phyloP scores from a whole-genome alignment of 2,113 vertebrate genomes.

The Charina bottae region DNA sequence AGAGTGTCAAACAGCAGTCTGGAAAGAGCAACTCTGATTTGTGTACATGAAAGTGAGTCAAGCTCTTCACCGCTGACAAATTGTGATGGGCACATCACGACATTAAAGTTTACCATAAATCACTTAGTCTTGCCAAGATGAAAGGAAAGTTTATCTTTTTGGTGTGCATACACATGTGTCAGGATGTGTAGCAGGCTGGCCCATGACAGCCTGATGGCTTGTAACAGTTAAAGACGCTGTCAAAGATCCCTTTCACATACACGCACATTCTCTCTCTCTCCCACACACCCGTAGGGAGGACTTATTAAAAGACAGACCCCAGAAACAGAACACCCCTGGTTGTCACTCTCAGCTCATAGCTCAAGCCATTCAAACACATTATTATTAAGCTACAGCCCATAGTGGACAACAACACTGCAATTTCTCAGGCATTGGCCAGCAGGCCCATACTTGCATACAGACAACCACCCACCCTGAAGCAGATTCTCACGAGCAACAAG shows the following conservation, averaged over 20 bases:
- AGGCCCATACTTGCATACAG: neutral
- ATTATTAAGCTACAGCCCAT: neutral
- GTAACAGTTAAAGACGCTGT: constrained; percentile 7
- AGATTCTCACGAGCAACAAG: neutral
- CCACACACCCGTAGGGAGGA: neutral
- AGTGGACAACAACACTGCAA: neutral
- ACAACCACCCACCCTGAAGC: no score
- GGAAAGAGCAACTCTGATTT: constrained; percentile 63
- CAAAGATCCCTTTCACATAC: neutral
- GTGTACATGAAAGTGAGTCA: constrained; percentile 75
- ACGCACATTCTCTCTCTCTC: neutral
- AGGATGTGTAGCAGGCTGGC: constrained; percentile 15
- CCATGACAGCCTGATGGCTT: constrained; percentile 35
- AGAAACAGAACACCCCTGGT: neutral
- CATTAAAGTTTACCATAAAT: constrained; percentile 63
- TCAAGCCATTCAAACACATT: neutral
- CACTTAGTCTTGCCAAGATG: constrained; percentile 66
- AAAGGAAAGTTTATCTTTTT: constrained; percentile 68
- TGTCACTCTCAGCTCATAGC: neutral
- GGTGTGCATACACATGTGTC: neutral
- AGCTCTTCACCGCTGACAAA: constrained; percentile 67
- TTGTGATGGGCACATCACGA: constrained; percentile 58
- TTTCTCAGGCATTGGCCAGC: neutral
- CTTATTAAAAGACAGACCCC: neutral
- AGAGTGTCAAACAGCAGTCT: constrained; percentile 65